Evolutionary conservation across 2,113 vertebrate species (phyloP), one percentile per base, ranked within the genome.

Genomic region (Hipposideros armiger): DNA sequence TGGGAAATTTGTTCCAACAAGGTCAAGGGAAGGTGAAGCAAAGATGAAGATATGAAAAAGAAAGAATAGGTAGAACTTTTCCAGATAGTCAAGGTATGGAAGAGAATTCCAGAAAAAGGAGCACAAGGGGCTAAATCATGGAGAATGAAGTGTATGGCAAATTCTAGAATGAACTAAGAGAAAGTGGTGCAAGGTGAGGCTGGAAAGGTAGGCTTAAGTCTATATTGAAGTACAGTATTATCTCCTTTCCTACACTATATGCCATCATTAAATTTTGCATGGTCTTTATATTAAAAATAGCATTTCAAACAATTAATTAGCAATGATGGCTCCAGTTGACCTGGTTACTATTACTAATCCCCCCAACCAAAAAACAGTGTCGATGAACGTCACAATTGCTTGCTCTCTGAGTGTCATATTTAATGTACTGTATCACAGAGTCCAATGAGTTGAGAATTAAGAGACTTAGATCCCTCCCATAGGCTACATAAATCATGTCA

Each of bases 201-300:
- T 60, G 10, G 7, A 52, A 76, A 28, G 4, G 19, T 4, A 88
- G 30, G 2, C 81, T 45, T 10, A 81, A 86, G 45, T 14, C 60
- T 77, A 5, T 47, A 69, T 10, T 36, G 20, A 91, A 70, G 28
- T 26, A 74, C 20, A 70, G 1, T n/a, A 40, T 11, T 54, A 80
- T 24, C 14, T n/a, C 50, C 15, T 28, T 7, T 84, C 15, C n/a
- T 47, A 60, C 15, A 26, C 24, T 24, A 24, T 72, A 67, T 40
- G 4, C 11, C 26, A 80, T 52, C 47, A 87, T 81, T 76, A 66
- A 58, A 16, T 45, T 88, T 95, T 77, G 30, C 8, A 30, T 87
- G 24, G 4, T 26, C n/a, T 87, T 78, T n/a, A 80, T 62, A 54
- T 88, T 85, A 84, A 91, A 87, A 89, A 82, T 89, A 82, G 14